Percentiles rank a stretch among this genome's conserved stretches.
These are phyloP conservation scores for Gadopsis bispinosus DNA, from an alignment of 2,797 vertebrate species.

Conservation along the genomic window DNA sequence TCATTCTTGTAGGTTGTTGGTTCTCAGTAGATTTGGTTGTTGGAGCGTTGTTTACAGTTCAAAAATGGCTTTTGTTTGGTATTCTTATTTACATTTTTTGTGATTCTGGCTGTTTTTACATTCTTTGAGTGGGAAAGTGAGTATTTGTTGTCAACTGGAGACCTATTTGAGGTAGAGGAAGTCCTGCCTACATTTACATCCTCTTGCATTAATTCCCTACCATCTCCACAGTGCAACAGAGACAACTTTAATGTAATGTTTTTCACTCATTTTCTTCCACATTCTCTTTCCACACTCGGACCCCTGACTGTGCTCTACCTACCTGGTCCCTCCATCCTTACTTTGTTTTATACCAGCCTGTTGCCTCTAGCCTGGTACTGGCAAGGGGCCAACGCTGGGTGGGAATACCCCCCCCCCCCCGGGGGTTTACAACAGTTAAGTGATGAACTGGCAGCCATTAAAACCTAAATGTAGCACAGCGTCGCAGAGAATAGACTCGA, in stretches of 20 bases:
- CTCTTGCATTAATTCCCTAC: slow-evolving; percentile 25
- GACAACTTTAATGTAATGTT: background rate
- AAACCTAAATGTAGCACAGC: slow-evolving; percentile 79
- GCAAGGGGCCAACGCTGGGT: slow-evolving; percentile 82
- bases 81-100: background rate
- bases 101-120: background rate
- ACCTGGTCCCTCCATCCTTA: background rate
- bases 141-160: background rate
- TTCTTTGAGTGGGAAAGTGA: background rate
- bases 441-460: slow-evolving; percentile 82
- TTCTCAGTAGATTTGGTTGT: background rate
- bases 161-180: slow-evolving; percentile 22
- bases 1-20: background rate
- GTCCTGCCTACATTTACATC: slow-evolving; percentile 60
- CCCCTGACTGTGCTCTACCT: background rate
- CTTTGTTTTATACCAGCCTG: slow-evolving; percentile 71
- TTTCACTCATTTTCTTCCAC: background rate
- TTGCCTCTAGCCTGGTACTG: slow-evolving; percentile 79
- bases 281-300: background rate
- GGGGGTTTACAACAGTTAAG: slow-evolving; percentile 82
- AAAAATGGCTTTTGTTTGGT: background rate
- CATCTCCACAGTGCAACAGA: background rate
- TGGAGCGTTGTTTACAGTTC: background rate
- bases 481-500: slow-evolving; percentile 52
- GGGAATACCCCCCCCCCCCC: slow-evolving; percentile 52